Conservation (phyloP, 2,888 invertebrate species). For the Ophonus ardosiacus region DNA sequence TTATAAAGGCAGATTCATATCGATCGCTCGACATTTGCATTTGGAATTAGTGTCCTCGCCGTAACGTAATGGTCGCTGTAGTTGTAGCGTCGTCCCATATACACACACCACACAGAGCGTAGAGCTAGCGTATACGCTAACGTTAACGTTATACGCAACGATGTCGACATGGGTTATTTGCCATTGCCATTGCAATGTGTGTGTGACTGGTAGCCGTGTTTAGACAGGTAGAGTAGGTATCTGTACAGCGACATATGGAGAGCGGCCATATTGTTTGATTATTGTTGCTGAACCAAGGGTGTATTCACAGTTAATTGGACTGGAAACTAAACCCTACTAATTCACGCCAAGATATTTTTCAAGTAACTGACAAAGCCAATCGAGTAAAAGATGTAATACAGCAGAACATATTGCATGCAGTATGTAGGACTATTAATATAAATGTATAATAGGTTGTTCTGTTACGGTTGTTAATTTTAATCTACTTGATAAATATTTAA, state of each 20-base stretch:
- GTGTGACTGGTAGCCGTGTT: constrained; percentile 27
- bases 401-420: too few species aligned
- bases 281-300: constrained; percentile 16
- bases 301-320: constrained; percentile 9
- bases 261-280: constrained; percentile 33
- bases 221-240: constrained; percentile 15
- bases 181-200: background rate
- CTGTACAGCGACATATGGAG: constrained; percentile 8
- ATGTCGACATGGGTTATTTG: background rate
- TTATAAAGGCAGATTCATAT: constrained; percentile 64
- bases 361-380: background rate
- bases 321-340: background rate
- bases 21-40: constrained; percentile 58
- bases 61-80: constrained; percentile 15
- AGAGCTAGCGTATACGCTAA: too few species aligned
- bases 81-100: background rate
- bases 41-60: constrained; percentile 58
- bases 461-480: too few species aligned
- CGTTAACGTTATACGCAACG: too few species aligned
- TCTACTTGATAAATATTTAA: too few species aligned
- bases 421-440: too few species aligned
- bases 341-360: constrained; percentile 21
- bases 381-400: too few species aligned
- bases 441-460: too few species aligned
- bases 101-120: background rate